A percentile compares a stretch with the other conserved stretches of the same genome.
Evolutionary conservation across 2,888 invertebrate species (phyloP).

Genomic region (Heliconius sara): DNA sequence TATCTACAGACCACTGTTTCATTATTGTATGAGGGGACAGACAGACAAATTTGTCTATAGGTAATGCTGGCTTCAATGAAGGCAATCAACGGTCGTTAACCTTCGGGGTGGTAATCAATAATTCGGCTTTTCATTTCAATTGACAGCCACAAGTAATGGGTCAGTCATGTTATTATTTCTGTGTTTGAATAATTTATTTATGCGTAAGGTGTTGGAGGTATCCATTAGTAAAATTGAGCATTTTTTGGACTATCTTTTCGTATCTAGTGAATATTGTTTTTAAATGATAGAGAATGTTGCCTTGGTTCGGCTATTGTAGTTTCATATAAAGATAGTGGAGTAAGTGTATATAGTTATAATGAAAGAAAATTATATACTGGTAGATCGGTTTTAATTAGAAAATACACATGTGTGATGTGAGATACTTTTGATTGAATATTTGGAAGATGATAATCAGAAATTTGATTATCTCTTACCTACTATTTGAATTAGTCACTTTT

Average conservation of each 20-base stretch:
- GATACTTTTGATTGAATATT: too few species aligned
- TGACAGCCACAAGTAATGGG: conserved; percentile 58
- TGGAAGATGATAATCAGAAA: too few species aligned
- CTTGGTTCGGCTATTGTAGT: background rate
- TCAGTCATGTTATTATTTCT: conserved; percentile 49
- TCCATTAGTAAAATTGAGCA: conserved; percentile 20
- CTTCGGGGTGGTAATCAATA: conserved; percentile 65
- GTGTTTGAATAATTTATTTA: conserved; percentile 43
- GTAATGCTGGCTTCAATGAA: conserved; percentile 58
- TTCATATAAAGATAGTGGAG: too few species aligned
- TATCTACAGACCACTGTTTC: conserved; percentile 13
- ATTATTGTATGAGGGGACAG: conserved; percentile 42
- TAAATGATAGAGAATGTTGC: background rate
- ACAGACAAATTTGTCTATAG: conserved; percentile 49
- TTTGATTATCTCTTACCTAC: too few species aligned
- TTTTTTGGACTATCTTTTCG: background rate
- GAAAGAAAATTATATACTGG: too few species aligned
- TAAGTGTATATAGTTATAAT: too few species aligned
- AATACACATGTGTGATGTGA: too few species aligned
- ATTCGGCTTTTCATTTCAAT: conserved; percentile 69
- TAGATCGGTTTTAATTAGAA: too few species aligned
- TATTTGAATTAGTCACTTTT: too few species aligned
- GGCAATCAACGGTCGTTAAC: conserved; percentile 69
- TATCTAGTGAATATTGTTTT: background rate
- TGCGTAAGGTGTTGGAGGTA: conserved; percentile 22